These are phyloP conservation scores for Ectobius pallidus DNA, from an alignment of 2,888 invertebrate species.

Conservation along the genomic window DNA sequence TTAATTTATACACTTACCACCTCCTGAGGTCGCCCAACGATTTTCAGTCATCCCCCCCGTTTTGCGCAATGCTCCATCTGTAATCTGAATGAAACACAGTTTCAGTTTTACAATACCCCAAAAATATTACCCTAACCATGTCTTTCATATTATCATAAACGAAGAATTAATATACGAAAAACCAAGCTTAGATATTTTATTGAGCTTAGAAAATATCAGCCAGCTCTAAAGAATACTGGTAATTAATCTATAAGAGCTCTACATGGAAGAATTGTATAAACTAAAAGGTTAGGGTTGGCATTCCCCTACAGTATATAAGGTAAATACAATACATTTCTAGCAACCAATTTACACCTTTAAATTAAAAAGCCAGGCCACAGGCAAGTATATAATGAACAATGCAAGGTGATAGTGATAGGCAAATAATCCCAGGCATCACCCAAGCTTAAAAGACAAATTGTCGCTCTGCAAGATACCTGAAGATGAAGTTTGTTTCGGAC, in stretches of 20 bases:
- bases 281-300: slow-evolving; percentile 20
- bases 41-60: slow-evolving; percentile 40
- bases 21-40: slow-evolving; percentile 38
- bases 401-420: background rate
- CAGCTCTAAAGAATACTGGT: no score
- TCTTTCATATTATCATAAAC: no score
- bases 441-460: slow-evolving; percentile 14
- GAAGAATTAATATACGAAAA: no score
- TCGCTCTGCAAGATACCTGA: slow-evolving; percentile 20
- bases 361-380: background rate
- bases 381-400: background rate
- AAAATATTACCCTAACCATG: no score
- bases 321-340: slow-evolving; percentile 11
- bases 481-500: slow-evolving; percentile 33
- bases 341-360: background rate
- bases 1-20: slow-evolving; percentile 33
- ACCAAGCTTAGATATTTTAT: no score
- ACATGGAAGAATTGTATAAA: no score
- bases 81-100: slow-evolving; percentile 27
- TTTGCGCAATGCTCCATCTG: slow-evolving; percentile 38
- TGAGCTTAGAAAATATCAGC: no score
- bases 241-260: no score
- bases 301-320: slow-evolving; percentile 14
- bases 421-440: slow-evolving; percentile 8
- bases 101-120: no score